Evolutionary conservation across 2,888 invertebrate genomes (phyloP).

Genomic region (Gandaritis pyraliata): DNA sequence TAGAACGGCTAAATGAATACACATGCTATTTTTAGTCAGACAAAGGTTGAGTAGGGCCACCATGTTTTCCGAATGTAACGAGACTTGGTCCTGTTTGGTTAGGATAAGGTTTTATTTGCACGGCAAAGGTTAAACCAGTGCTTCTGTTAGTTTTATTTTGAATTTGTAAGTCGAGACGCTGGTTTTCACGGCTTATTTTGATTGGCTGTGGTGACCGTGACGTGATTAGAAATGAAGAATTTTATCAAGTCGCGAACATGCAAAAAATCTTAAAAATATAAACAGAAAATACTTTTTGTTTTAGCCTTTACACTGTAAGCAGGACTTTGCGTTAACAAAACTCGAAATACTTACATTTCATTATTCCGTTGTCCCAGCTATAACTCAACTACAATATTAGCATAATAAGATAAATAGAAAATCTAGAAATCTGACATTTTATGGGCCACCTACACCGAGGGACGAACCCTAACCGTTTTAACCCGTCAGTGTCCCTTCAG

Average conservation of each 20-base stretch:
- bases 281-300: too few species aligned
- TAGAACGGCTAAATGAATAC: slow-evolving; percentile 48
- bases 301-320: too few species aligned
- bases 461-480: slow-evolving; percentile 41
- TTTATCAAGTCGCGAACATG: too few species aligned
- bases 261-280: too few species aligned
- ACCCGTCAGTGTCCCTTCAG: slow-evolving; percentile 37
- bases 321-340: too few species aligned
- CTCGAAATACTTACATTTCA: too few species aligned
- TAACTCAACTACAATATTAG: too few species aligned
- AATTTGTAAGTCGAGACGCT: slow-evolving; percentile 7
- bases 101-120: slow-evolving; percentile 38
- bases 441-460: slow-evolving; percentile 37
- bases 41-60: slow-evolving; percentile 49
- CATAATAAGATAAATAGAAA: too few species aligned
- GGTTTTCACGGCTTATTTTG: not conserved
- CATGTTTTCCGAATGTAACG: slow-evolving; percentile 43
- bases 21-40: slow-evolving; percentile 50
- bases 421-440: slow-evolving; percentile 2
- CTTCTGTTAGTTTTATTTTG: slow-evolving; percentile 12
- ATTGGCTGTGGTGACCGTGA: not conserved
- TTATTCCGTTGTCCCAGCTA: too few species aligned
- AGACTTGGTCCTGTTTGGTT: slow-evolving; percentile 44
- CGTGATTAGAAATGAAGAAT: too few species aligned
- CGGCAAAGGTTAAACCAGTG: slow-evolving; percentile 14